phyloP scores from a whole-genome alignment of 1,140 invertebrate species.

The Drosophila mayri region DNA sequence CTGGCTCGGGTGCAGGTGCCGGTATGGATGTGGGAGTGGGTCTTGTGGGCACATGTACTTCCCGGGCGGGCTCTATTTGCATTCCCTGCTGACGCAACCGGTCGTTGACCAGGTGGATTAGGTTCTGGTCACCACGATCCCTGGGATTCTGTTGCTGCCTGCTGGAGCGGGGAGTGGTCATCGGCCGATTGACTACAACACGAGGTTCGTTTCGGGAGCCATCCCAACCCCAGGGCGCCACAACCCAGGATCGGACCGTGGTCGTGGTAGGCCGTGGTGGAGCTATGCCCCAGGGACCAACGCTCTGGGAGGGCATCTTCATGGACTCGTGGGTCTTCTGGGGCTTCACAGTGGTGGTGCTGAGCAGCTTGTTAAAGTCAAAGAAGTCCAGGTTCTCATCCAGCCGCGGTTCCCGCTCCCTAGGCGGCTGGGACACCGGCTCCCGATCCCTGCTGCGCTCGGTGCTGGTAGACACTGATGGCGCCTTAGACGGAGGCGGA shows the following conservation, averaged over 20 bases:
- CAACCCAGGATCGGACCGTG: slow-evolving; percentile 1
- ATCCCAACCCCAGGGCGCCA: slow-evolving; percentile 12
- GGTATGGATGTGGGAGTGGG: background rate
- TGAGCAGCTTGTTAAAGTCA: slow-evolving; percentile 39
- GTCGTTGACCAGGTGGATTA: slow-evolving; percentile 57
- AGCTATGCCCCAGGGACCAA: slow-evolving; percentile 32
- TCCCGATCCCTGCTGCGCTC: slow-evolving; percentile 2
- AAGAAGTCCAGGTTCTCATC: slow-evolving; percentile 30
- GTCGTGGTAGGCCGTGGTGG: background rate
- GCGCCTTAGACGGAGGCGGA: background rate
- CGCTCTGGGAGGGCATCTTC: slow-evolving; percentile 16
- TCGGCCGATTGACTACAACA: slow-evolving; percentile 15
- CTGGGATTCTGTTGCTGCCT: background rate
- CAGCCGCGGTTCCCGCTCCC: slow-evolving; percentile 7
- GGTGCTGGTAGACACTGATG: slow-evolving; percentile 1
- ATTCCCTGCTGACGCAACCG: slow-evolving; percentile 59
- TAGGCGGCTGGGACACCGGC: background rate
- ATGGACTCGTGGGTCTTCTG: slow-evolving; percentile 33
- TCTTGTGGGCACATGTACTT: background rate
- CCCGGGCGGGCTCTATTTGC: slow-evolving; percentile 43
- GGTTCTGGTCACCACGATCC: background rate
- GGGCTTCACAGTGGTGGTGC: slow-evolving; percentile 20
- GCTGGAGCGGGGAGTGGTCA: background rate
- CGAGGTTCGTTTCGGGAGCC: background rate
- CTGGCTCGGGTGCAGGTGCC: background rate